phyloP scores from a whole-genome alignment of 2,797 vertebrate species.

The Ctenopoma kingsleyae region DNA sequence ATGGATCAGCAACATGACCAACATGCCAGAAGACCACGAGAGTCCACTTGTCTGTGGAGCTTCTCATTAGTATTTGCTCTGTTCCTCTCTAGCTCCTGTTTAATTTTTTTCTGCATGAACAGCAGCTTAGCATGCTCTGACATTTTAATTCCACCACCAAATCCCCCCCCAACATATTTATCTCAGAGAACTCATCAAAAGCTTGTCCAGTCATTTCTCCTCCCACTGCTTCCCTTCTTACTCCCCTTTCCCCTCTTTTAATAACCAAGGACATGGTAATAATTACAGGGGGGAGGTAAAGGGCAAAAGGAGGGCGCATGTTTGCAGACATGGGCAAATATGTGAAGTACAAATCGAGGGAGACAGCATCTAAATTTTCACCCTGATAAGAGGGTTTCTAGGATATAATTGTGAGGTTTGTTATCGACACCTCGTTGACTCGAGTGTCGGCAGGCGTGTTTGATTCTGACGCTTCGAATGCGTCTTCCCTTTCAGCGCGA shows the following conservation, averaged over 20 bases:
- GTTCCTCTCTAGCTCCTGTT: conserved; percentile 41
- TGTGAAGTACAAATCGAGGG: conserved; percentile 9
- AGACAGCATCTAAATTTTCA: conserved; percentile 18
- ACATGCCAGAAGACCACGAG: conserved; percentile 51
- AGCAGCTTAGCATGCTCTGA: conserved; percentile 78
- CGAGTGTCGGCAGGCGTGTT: conserved; percentile 10
- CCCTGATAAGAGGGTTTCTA: neutral
- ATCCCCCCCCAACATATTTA: conserved; percentile 77
- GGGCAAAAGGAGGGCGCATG: conserved; percentile 32
- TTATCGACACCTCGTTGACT: conserved; percentile 38
- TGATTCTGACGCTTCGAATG: conserved; percentile 8
- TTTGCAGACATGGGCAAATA: conserved; percentile 43
- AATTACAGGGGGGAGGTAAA: conserved; percentile 37
- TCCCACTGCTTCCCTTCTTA: conserved; percentile 41
- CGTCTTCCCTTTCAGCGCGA: neutral
- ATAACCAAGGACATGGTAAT: conserved; percentile 61
- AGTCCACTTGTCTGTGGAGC: conserved; percentile 51
- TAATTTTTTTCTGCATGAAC: conserved; percentile 62
- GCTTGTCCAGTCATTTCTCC: conserved; percentile 58
- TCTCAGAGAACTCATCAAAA: conserved; percentile 77
- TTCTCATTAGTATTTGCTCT: conserved; percentile 49
- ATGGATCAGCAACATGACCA: conserved; percentile 53
- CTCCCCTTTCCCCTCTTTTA: conserved; percentile 33
- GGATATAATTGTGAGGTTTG: conserved; percentile 4
- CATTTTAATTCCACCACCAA: conserved; percentile 80